Conservation (phyloP, 2,113 vertebrate genomes). For the Sterna hirundo region DNA sequence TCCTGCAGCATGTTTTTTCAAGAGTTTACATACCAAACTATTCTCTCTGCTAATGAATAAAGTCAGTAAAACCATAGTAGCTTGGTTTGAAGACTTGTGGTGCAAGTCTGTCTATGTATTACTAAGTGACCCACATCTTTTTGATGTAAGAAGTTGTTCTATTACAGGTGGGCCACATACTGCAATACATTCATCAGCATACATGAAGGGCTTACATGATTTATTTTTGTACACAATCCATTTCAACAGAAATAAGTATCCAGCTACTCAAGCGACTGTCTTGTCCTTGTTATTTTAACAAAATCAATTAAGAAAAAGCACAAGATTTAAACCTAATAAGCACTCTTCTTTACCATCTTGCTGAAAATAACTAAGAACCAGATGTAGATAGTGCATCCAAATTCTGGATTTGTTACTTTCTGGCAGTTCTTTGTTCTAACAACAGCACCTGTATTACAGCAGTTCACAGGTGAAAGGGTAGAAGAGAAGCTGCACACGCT, state of each 20-base stretch:
- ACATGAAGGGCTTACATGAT: neutral
- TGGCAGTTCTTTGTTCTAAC: constrained; percentile 54
- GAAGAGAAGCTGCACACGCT: neutral
- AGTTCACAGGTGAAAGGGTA: neutral
- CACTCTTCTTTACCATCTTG: neutral
- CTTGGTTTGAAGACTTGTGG: neutral
- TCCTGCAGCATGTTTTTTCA: neutral
- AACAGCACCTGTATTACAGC: neutral
- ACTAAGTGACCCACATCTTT: neutral
- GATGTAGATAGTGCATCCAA: neutral
- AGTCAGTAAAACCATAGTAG: neutral
- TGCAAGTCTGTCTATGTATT: neutral
- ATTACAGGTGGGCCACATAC: constrained; percentile 16
- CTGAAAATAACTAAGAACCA: neutral
- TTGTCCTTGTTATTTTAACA: constrained; percentile 36
- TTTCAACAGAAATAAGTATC: neutral
- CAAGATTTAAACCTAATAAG: neutral
- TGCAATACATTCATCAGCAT: neutral
- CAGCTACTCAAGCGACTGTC: neutral
- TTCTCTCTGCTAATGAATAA: neutral
- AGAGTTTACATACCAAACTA: neutral
- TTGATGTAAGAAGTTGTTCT: neutral
- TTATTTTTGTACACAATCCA: neutral
- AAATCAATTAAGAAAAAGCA: neutral
- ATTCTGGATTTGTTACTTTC: constrained; percentile 45